Percentiles rank a stretch among this genome's conserved stretches.
These are phyloP conservation scores for Otus sunia DNA, from an alignment of 2,113 vertebrate genomes.

Conservation along the genomic window DNA sequence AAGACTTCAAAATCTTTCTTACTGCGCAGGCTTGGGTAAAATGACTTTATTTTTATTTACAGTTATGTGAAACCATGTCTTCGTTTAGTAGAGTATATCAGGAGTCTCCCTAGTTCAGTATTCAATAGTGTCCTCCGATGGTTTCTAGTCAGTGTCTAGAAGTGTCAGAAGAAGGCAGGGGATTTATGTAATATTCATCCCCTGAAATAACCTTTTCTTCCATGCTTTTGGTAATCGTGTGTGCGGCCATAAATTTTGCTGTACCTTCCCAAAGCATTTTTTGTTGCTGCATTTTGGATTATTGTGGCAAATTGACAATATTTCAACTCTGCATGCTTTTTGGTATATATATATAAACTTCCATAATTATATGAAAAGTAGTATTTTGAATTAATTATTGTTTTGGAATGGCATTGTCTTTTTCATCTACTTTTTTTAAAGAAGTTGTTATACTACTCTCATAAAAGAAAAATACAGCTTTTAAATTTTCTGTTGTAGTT, in stretches of 20 bases:
- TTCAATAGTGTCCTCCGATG: not conserved
- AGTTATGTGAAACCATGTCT: not conserved
- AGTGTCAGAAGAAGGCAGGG: not conserved
- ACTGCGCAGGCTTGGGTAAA: conserved; percentile 86
- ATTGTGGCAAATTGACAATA: not conserved
- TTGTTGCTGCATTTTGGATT: not conserved
- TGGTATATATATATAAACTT: not conserved
- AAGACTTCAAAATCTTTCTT: conserved; percentile 92
- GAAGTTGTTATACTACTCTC: not conserved
- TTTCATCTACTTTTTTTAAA: not conserved
- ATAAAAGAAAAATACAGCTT: not conserved
- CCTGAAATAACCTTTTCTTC: not conserved
- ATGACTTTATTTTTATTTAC: conserved; percentile 1
- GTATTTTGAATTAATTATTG: not conserved
- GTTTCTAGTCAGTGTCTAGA: not conserved
- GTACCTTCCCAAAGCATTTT: not conserved
- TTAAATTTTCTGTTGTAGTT: not conserved
- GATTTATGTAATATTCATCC: not conserved
- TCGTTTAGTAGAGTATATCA: not conserved
- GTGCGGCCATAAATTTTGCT: not conserved
- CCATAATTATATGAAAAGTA: not conserved
- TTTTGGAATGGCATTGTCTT: not conserved
- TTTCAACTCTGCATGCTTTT: not conserved
- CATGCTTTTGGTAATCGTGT: not conserved
- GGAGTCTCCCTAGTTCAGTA: not conserved